Evolutionary conservation across 2,888 invertebrate genomes (phyloP).

Genomic region (Meandrusa payeni): DNA sequence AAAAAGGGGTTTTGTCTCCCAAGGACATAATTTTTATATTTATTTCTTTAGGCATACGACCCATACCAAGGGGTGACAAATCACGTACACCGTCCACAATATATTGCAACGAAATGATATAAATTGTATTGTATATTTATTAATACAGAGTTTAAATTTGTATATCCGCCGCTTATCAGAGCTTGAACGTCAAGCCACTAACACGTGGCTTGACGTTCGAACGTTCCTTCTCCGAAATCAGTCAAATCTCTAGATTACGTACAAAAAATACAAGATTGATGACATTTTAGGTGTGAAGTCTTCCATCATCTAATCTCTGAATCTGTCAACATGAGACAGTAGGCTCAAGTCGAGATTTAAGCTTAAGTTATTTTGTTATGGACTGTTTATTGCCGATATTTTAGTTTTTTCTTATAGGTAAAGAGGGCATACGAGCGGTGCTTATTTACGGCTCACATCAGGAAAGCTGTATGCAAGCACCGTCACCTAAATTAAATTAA

Average conservation of each 20-base stretch:
- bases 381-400: too few species aligned
- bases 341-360: slow-evolving; percentile 15
- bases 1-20: too few species aligned
- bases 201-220: slow-evolving; percentile 34
- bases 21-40: slow-evolving; percentile 16
- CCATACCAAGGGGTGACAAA: slow-evolving; percentile 43
- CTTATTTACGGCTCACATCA: too few species aligned
- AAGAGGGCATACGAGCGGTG: too few species aligned
- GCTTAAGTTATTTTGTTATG: slow-evolving; percentile 9
- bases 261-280: slow-evolving; percentile 59
- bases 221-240: slow-evolving; percentile 41
- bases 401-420: too few species aligned
- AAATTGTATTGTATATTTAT: slow-evolving; percentile 27
- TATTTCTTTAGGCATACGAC: slow-evolving; percentile 35
- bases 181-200: slow-evolving; percentile 40
- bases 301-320: slow-evolving; percentile 30
- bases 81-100: slow-evolving; percentile 44
- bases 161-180: slow-evolving; percentile 19
- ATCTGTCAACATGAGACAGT: slow-evolving; percentile 32
- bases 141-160: slow-evolving; percentile 22
- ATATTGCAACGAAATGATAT: slow-evolving; percentile 10
- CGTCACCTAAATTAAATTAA: too few species aligned
- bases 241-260: slow-evolving; percentile 50
- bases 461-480: too few species aligned
- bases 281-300: slow-evolving; percentile 60